These are phyloP conservation scores for Sebastes trivittatus DNA, from an alignment of 2,797 vertebrate species.

Conservation along the genomic window DNA sequence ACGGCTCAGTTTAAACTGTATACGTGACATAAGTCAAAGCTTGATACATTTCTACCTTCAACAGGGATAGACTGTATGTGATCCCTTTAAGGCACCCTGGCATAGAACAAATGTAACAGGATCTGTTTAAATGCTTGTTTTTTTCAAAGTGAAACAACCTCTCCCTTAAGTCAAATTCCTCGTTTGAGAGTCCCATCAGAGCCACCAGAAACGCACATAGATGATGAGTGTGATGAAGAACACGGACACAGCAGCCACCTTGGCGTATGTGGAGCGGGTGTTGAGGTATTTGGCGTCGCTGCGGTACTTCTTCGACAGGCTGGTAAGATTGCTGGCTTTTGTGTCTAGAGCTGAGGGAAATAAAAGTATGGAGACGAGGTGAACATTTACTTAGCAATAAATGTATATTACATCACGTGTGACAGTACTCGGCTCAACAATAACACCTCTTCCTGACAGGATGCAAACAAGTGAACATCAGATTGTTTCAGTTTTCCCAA, in stretches of 20 bases:
- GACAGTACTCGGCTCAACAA: not conserved
- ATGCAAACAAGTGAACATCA: too few relatives aligned
- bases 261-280: conserved; percentile 92
- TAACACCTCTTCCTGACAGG: too few relatives aligned
- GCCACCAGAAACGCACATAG: conserved; percentile 96
- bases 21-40: not conserved
- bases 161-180: not conserved
- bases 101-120: not conserved
- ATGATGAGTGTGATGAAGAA: conserved; percentile 91
- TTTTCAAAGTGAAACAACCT: not conserved
- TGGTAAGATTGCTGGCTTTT: conserved; percentile 92
- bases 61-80: not conserved
- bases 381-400: not conserved
- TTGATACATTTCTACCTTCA: not conserved
- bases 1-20: conserved; percentile 19
- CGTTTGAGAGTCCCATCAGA: conserved; percentile 75
- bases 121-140: not conserved
- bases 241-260: conserved; percentile 89
- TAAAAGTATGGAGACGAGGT: rapidly evolving
- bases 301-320: conserved; percentile 93
- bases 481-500: too few relatives aligned
- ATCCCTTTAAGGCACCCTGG: conserved; percentile 37
- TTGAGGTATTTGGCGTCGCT: conserved; percentile 94
- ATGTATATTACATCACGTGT: not conserved
- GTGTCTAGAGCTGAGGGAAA: conserved; percentile 87